Evolutionary conservation across 2,888 invertebrate genomes (phyloP), one percentile per base, ranked within the genome.

Genomic region (Macaria liturata): DNA sequence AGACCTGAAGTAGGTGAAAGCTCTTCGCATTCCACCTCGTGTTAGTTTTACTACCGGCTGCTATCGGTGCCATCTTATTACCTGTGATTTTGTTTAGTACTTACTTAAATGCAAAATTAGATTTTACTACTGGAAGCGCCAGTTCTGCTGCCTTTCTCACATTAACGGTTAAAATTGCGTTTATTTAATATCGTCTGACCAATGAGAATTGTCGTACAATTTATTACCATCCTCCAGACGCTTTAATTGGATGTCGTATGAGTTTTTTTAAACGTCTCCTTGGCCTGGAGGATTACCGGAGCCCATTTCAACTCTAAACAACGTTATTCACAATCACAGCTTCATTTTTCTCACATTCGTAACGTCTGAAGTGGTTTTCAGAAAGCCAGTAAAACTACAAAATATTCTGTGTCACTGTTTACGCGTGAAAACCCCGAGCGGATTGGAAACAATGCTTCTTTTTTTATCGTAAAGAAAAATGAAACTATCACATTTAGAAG

Each of bases 401-500:
- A n/a, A 45, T 9, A 54, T 39, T 46, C 57, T 49, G 34, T 32
- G 45, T 30, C 57, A 44, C 4, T n/a, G 9, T 44, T 47, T 50
- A 51, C 46, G 9, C 43, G 32, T 43, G 20, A 50, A 54, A 50
- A 54, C 31, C 50, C 32, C 44, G 20, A 7, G 32, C 30, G 47
- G 44, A 51, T 54, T 44, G 50, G 8, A 54, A 57, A 59, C 59
- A 59, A 59, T 59, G 50, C 46, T 32, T 49, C 54, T 50, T 51
- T 54, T 20, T 50, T 58, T 43, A 30, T 54, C 50, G 44, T 45
- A 59, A 59, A 39, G 48, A 59, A 59, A 51, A 59, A 48, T 48
- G 32, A 54, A 59, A 50, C 59, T 51, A 59, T 54, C 59, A 59
- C 57, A 58, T 62, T 62, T 52, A 57, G 39, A 62, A 59, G 56